Conservation (phyloP, 2,888 invertebrate species). For the Drosophila ezoana region DNA sequence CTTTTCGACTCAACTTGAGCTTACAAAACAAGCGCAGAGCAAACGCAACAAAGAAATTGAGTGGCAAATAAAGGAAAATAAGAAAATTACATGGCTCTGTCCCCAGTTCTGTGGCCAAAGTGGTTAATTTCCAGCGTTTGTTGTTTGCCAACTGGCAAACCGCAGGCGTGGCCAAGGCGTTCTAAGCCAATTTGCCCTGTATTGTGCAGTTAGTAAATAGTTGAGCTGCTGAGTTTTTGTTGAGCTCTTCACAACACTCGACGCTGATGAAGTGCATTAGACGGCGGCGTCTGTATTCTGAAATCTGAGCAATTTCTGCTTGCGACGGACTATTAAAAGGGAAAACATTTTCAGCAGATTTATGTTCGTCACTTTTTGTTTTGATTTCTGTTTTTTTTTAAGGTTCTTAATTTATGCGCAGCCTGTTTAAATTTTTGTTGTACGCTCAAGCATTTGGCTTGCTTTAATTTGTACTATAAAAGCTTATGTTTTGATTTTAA, state of each 20-base stretch:
- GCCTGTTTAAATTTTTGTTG: background rate
- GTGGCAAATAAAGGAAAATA: constrained; percentile 4
- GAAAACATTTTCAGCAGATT: constrained; percentile 42
- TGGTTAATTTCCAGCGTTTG: constrained; percentile 59
- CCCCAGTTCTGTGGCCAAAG: constrained; percentile 28
- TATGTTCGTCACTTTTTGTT: constrained; percentile 33
- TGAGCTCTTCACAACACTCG: constrained; percentile 14
- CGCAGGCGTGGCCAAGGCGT: constrained; percentile 40
- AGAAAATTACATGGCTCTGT: constrained; percentile 31
- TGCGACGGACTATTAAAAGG: constrained; percentile 8
- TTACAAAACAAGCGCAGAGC: background rate
- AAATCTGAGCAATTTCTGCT: constrained; percentile 27
- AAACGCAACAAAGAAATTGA: constrained; percentile 13
- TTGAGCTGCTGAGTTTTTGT: constrained; percentile 34
- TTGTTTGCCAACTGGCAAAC: constrained; percentile 29
- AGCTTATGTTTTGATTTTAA: background rate
- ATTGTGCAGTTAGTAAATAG: constrained; percentile 74
- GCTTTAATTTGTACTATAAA: background rate
- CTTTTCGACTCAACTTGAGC: background rate
- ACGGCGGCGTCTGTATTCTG: constrained; percentile 13
- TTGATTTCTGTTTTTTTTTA: background rate
- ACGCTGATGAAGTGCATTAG: constrained; percentile 51
- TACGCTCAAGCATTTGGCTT: background rate
- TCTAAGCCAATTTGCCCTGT: constrained; percentile 61
- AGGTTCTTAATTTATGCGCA: constrained; percentile 26